phyloP scores from a whole-genome alignment of 1,140 invertebrate species.

The Zaprionus kolodkinae region DNA sequence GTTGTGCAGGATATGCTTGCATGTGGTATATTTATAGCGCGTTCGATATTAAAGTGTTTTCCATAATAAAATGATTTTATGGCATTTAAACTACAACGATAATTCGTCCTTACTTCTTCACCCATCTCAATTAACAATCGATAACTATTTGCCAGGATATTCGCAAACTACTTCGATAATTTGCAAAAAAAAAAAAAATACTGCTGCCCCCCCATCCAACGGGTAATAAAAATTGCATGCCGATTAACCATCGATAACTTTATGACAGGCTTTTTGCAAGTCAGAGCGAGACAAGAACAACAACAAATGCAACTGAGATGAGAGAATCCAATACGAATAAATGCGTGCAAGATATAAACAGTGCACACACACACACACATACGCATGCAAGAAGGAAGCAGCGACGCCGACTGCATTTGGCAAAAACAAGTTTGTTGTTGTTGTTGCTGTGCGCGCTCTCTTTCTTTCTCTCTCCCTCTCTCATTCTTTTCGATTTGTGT shows the following conservation, averaged over 20 bases:
- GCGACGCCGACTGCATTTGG: constrained; percentile 14
- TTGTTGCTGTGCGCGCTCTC: neutral
- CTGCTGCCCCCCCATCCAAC: neutral
- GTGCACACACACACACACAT: constrained; percentile 6
- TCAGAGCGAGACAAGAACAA: neutral
- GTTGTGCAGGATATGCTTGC: neutral
- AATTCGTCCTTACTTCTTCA: neutral
- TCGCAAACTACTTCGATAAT: neutral
- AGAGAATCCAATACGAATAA: constrained; percentile 56
- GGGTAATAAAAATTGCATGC: neutral
- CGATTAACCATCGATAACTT: constrained; percentile 6
- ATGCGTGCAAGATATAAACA: constrained; percentile 44
- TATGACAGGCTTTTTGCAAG: neutral
- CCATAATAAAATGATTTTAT: too few species aligned
- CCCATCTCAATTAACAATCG: neutral
- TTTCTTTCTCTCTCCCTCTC: constrained; percentile 10
- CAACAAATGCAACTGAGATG: constrained; percentile 24
- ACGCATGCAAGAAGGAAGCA: neutral
- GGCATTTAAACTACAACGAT: neutral
- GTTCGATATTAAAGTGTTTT: too few species aligned
- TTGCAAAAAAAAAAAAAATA: neutral
- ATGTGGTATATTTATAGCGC: neutral
- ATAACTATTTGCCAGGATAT: too few species aligned
- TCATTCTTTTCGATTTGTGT: constrained; percentile 26
- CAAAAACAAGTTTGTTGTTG: constrained; percentile 19